These are phyloP conservation scores for Polypterus bichir DNA, from an alignment of 2,113 vertebrate species.

Conservation along the genomic window DNA sequence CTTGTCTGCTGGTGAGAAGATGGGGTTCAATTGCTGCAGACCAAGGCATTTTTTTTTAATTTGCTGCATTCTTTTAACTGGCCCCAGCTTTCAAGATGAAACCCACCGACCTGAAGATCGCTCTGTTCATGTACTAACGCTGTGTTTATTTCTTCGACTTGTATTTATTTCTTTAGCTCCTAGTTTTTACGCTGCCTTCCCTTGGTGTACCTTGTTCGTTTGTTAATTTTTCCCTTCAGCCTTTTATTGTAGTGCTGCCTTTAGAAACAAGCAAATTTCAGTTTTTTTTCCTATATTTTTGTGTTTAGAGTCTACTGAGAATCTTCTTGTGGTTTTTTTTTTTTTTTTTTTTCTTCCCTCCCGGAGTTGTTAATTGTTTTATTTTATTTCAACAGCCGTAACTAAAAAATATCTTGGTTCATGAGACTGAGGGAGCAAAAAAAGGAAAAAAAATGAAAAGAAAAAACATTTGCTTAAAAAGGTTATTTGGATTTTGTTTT, in stretches of 20 bases:
- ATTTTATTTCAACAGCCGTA: conserved; percentile 30
- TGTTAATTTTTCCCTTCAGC: conserved; percentile 23
- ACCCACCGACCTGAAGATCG: conserved; percentile 47
- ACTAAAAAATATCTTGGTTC: conserved; percentile 25
- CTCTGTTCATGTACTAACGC: conserved; percentile 63
- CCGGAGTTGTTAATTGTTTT: conserved; percentile 20
- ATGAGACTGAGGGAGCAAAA: not conserved
- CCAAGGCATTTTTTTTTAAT: conserved; percentile 29
- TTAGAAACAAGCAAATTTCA: conserved; percentile 40
- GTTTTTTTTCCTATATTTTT: conserved; percentile 47
- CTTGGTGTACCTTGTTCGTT: conserved; percentile 30
- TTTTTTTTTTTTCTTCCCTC: conserved; percentile 28
- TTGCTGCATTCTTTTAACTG: conserved; percentile 28
- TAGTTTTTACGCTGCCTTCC: conserved; percentile 31
- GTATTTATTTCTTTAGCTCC: conserved; percentile 57
- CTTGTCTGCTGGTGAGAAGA: conserved; percentile 28
- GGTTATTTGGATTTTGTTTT: conserved; percentile 50
- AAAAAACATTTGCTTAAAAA: conserved; percentile 15
- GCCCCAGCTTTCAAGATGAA: conserved; percentile 44
- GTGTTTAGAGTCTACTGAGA: conserved; percentile 35
- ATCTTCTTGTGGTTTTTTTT: conserved; percentile 21
- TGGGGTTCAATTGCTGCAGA: conserved; percentile 39
- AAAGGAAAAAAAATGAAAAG: conserved; percentile 19
- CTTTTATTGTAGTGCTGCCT: conserved; percentile 42
- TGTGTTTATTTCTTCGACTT: conserved; percentile 42